A percentile compares a stretch with the other conserved stretches of the same genome.
These are phyloP conservation scores for Morus bassanus DNA, from an alignment of 2,797 vertebrate species.

Conservation along the genomic window DNA sequence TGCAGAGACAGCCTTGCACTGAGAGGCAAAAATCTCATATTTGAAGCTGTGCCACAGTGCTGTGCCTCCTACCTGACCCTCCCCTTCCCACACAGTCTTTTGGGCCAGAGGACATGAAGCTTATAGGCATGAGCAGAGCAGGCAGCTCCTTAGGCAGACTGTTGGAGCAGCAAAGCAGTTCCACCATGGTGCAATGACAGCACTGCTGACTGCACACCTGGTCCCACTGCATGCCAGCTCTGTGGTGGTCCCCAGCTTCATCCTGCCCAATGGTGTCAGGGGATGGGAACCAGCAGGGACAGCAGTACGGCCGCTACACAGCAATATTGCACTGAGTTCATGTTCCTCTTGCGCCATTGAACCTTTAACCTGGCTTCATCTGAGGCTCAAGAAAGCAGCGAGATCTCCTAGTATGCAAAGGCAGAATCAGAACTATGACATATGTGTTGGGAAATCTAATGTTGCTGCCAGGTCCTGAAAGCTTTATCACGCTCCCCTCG, in stretches of 20 bases:
- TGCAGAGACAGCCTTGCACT: neutral
- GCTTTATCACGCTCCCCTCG: neutral
- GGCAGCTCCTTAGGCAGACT: neutral
- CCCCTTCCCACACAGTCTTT: neutral
- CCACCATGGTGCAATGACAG: accelerated
- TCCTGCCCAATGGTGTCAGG: accelerated
- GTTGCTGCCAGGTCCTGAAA: neutral
- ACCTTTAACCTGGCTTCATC: neutral
- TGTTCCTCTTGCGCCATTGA: neutral
- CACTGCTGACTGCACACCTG: neutral
- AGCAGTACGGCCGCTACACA: accelerated
- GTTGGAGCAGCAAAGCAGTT: neutral
- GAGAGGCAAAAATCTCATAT: neutral
- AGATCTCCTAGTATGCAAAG: neutral
- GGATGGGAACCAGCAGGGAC: neutral
- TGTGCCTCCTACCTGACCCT: neutral
- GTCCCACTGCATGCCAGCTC: accelerated
- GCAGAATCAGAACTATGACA: neutral
- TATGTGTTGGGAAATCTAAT: neutral
- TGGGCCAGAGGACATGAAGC: neutral
- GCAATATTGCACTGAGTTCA: neutral
- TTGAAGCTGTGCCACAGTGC: neutral
- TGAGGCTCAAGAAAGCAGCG: neutral
- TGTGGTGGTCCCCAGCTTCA: neutral
- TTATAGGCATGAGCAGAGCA: accelerated